Evolutionary conservation across 2,113 vertebrate genomes (phyloP), one percentile per base, ranked within the genome.

Genomic region (Dipodomys merriami): DNA sequence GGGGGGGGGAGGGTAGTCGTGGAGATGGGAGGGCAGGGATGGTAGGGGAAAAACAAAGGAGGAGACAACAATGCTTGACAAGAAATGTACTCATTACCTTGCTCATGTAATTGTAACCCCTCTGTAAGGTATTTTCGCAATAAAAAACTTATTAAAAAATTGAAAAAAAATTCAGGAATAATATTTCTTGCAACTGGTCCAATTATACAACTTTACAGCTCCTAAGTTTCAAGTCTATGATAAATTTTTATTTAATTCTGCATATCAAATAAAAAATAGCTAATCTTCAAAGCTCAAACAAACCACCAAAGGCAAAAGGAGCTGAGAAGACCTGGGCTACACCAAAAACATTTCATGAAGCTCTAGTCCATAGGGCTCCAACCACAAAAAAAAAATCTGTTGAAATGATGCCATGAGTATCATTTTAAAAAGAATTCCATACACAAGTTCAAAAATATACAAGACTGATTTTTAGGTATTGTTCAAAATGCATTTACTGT

Each of bases 181-280:
- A 60, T 30, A 87, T 79, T 91, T 84, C 44, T n/a, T 39, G 30
- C 12, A 86, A 68, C 7, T 15, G 16, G n/a, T 85, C 46, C 27
- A 83, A 77, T 2, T 0, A 35, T 16, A 0, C 4, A 91, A 62
- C 10, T 72, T 67, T 27, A 33, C 13, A 83, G 57, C 15, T 85
- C 30, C 68, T 49, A 71, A 72, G 44, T 71, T 88, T 90, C 39
- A 74, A 71, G 22, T 60, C 35, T 83, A 39, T 39, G 27, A 67
- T 33, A 20, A 87, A 76, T 30, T 64, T 88, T 88, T 80, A 92
- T 82, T 90, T 86, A 85, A 86, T 76, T 94, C 71, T 88, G n/a
- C 29, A 69, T 8, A 83, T 33, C 27, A 86, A 86, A 39, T 57
- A 25, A 6, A 94, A 94, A 83, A 91, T 44, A 6, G 88, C 7